These are phyloP conservation scores for Cryptophagus acutangulus DNA, from an alignment of 2,888 invertebrate genomes.

Conservation along the genomic window DNA sequence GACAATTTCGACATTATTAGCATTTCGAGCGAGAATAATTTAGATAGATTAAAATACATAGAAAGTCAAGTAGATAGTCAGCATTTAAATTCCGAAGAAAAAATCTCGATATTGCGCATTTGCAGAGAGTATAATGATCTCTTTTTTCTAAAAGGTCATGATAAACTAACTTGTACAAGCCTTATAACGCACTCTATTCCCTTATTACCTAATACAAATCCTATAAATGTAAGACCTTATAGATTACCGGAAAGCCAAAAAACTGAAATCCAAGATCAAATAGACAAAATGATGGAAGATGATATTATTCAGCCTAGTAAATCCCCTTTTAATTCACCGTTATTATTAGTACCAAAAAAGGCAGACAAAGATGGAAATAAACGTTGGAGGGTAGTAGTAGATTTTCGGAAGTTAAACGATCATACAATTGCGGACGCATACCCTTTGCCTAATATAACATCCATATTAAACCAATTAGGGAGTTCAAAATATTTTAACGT, in stretches of 20 bases:
- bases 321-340: background rate
- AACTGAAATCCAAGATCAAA: too few species aligned
- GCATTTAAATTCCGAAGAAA: too few species aligned
- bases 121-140: too few species aligned
- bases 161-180: too few species aligned
- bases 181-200: too few species aligned
- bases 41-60: too few species aligned
- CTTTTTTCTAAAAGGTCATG: too few species aligned
- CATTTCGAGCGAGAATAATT: too few species aligned
- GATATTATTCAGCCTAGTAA: background rate
- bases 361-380: background rate
- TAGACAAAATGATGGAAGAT: background rate
- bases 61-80: too few species aligned
- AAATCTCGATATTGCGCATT: too few species aligned
- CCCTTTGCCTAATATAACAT: conserved; percentile 4
- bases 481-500: conserved; percentile 1
- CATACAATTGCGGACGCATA: background rate
- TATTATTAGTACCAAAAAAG: conserved; percentile 4
- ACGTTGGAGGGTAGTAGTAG: conserved; percentile 2
- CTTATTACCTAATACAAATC: background rate
- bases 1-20: too few species aligned
- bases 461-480: conserved; percentile 3
- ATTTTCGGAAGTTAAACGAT: background rate
- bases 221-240: background rate
- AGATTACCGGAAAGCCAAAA: background rate